These are phyloP conservation scores for Panagrolaimus sp. DNA, from an alignment of 1,140 invertebrate genomes.

Conservation along the genomic window DNA sequence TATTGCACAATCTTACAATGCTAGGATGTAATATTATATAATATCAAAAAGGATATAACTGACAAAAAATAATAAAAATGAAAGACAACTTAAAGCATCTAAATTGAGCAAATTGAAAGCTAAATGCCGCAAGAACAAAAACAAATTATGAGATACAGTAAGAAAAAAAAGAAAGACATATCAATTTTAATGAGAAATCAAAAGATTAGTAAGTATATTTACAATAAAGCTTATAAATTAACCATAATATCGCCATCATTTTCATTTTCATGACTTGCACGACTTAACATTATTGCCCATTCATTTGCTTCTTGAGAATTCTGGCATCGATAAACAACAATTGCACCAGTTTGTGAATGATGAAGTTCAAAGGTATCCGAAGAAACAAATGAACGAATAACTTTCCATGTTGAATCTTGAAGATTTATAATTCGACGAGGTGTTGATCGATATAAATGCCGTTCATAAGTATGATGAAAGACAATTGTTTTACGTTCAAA, in stretches of 20 bases:
- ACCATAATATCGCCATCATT: no score
- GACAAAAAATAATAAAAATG: no score
- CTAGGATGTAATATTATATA: no score
- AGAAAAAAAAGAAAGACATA: no score
- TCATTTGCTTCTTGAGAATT: not conserved
- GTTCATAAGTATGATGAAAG: not conserved
- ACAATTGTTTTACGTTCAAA: slow-evolving; percentile 3
- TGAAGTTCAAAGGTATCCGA: not conserved
- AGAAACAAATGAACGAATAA: not conserved
- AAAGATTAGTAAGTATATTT: not conserved
- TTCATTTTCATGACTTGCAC: not conserved
- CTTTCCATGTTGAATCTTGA: not conserved
- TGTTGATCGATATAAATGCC: not conserved
- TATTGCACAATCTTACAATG: no score
- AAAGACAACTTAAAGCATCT: no score
- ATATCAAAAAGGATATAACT: no score
- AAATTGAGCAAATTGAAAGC: no score
- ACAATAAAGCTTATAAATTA: not conserved
- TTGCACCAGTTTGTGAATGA: not conserved
- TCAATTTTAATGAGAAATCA: no score
- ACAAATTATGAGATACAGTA: no score
- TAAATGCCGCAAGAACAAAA: no score
- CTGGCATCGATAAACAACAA: not conserved
- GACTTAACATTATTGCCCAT: not conserved
- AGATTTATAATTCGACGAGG: slow-evolving; percentile 8